A percentile compares a stretch with the other conserved stretches of the same genome.
Evolutionary conservation across 2,113 vertebrate genomes (phyloP).

Genomic region (Psittacula cyanocephala): DNA sequence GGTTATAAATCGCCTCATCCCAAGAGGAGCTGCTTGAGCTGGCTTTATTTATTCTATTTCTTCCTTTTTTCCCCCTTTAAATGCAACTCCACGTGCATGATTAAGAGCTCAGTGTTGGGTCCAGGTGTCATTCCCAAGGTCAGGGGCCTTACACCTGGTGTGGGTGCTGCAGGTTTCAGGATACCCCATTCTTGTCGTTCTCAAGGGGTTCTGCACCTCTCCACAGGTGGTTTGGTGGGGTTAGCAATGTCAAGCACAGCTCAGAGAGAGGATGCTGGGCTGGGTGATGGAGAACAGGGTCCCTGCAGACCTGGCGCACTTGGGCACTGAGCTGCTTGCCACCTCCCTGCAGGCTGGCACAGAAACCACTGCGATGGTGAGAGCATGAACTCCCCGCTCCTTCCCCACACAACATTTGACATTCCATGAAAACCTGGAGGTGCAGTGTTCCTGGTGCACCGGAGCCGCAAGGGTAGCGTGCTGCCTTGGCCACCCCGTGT

Average conservation of each 20-base stretch:
- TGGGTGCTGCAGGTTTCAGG: neutral
- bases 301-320: conserved; percentile 78
- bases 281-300: neutral
- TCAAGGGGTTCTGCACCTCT: neutral
- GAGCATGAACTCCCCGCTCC: neutral
- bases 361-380: neutral
- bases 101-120: rapidly evolving
- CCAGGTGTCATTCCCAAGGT: neutral
- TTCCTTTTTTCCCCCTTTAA: neutral
- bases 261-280: neutral
- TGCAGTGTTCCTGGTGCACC: neutral
- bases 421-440: conserved; percentile 49
- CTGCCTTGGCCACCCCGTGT: neutral
- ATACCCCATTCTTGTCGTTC: neutral
- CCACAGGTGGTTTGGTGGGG: rapidly evolving
- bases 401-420: conserved; percentile 61
- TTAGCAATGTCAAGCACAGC: rapidly evolving
- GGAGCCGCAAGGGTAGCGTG: neutral
- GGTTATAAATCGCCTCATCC: conserved; percentile 32
- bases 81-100: rapidly evolving
- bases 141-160: rapidly evolving
- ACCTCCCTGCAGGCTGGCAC: neutral
- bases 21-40: neutral
- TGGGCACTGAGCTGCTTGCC: neutral
- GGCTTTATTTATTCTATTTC: neutral